Evolutionary conservation across 2,113 vertebrate species (phyloP).

Genomic region (Pantherophis guttatus): DNA sequence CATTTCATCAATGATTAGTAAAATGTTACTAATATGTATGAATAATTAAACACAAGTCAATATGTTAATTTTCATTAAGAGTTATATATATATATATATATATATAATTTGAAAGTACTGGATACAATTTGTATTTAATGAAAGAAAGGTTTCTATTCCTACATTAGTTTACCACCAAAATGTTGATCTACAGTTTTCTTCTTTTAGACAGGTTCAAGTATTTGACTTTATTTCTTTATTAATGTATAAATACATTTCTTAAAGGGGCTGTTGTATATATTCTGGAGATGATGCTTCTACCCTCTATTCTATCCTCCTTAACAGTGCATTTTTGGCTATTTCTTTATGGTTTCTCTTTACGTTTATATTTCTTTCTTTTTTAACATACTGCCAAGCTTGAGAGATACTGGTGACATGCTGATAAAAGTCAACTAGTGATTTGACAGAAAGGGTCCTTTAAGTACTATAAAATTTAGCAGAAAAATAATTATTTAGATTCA

Average conservation of each 20-base stretch:
- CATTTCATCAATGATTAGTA: neutral
- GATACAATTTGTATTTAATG: neutral
- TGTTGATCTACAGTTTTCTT: neutral
- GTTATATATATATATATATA: neutral
- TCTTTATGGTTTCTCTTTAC: conserved; percentile 29
- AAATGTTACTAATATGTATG: neutral
- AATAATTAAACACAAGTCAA: neutral
- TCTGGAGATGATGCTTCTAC: conserved; percentile 35
- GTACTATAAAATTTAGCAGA: neutral
- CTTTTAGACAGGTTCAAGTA: neutral
- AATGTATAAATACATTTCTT: conserved; percentile 22
- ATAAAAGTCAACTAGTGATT: conserved; percentile 52
- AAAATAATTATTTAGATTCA: neutral
- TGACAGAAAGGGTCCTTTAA: conserved; percentile 9
- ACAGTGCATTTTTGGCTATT: conserved; percentile 33
- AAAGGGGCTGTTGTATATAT: conserved; percentile 32
- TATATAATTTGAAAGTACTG: neutral
- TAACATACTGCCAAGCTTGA: conserved; percentile 64
- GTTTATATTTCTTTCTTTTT: conserved; percentile 39
- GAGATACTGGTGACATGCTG: conserved; percentile 56
- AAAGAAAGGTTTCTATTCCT: neutral
- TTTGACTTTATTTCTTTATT: conserved; percentile 12
- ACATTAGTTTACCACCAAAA: neutral
- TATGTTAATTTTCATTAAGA: neutral
- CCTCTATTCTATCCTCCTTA: neutral